Conservation (phyloP, 2,888 invertebrate species). For the Gandaritis pyraliata region DNA sequence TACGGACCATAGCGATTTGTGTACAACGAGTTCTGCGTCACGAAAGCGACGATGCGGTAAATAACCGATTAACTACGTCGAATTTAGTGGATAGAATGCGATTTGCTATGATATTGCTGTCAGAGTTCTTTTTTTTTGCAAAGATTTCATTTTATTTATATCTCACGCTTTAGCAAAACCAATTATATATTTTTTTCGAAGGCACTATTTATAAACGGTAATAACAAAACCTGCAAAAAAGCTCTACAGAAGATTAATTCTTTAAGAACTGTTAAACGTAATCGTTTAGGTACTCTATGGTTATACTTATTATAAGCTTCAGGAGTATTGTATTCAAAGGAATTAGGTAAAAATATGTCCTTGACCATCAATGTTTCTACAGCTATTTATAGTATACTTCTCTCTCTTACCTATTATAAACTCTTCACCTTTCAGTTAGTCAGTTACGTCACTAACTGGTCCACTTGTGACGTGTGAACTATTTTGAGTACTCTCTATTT, state of each 20-base stretch:
- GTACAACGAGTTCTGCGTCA: slow-evolving; percentile 31
- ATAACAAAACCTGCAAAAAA: neutral
- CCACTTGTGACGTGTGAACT: slow-evolving; percentile 70
- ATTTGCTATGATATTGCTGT: slow-evolving; percentile 19
- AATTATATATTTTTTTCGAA: neutral
- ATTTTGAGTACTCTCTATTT: slow-evolving; percentile 73
- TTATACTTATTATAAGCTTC: too few relatives aligned
- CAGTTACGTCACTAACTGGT: slow-evolving; percentile 63
- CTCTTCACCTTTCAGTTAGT: slow-evolving; percentile 43
- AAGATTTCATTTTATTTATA: slow-evolving; percentile 17
- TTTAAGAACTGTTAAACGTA: too few relatives aligned
- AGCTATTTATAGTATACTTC: too few relatives aligned
- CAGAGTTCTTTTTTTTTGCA: slow-evolving; percentile 17
- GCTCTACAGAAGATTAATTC: too few relatives aligned
- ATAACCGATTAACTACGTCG: slow-evolving; percentile 37
- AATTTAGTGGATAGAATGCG: slow-evolving; percentile 29
- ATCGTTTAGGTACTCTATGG: too few relatives aligned
- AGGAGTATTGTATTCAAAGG: too few relatives aligned
- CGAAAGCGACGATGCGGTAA: slow-evolving; percentile 34
- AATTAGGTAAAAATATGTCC: too few relatives aligned
- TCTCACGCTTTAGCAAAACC: neutral
- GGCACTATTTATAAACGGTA: neutral
- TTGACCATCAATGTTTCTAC: too few relatives aligned
- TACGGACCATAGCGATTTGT: slow-evolving; percentile 33
- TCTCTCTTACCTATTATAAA: neutral